Base-by-base conservation (phyloP, 2,797 vertebrate species). In the Pelodytes ibericus region DNA sequence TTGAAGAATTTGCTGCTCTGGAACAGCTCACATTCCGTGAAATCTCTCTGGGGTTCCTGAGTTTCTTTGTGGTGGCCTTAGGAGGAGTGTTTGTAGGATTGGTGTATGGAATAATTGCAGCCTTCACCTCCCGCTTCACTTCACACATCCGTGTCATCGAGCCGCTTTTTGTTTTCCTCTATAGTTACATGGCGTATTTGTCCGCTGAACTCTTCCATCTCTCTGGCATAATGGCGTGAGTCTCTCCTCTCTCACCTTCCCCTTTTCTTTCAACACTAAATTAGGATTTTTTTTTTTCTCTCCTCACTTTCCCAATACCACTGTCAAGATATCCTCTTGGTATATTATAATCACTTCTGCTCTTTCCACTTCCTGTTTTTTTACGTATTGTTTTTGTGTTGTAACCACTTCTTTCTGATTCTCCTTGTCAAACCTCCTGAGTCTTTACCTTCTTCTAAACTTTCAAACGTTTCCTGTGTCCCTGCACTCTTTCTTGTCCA, bases 201-300 rank as follows among this genome's bases (percentile, higher is more conserved):
- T 96, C 96, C 0, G 95, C 97, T 0, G 98, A 99, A 89, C 89
- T 99, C 83, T 99, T 99, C 91, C 97, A 98, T 85, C 94, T 99
- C 15, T 99, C 98, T 0, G 98, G 98, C 81, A 99, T 99, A 91
- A 99, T 99, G 97, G 94, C 98, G 98, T 99, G 90, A 96, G 98
- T 96, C 59, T 66, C 51, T 3, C 0, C 1, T 53, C 75, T 20
- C n/a, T 24, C 29, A 39, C n/a, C n/a, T n/a, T 20, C n/a, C 2
- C 18, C 29, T 33, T 16, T 74, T 39, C 44, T 0, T 0, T 30
- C 11, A 27, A 5, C 33, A 36, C 33, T 11, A 2, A 47, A 7
- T 39, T 47, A 15, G 13, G 11, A 47, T 15, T 53, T 16, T 58
- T 25, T 39, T 31, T 18, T 63, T 6, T 53, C 2, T 22, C n/a